These are phyloP conservation scores for Sycophila texana DNA, from an alignment of 2,888 invertebrate genomes.

Conservation along the genomic window DNA sequence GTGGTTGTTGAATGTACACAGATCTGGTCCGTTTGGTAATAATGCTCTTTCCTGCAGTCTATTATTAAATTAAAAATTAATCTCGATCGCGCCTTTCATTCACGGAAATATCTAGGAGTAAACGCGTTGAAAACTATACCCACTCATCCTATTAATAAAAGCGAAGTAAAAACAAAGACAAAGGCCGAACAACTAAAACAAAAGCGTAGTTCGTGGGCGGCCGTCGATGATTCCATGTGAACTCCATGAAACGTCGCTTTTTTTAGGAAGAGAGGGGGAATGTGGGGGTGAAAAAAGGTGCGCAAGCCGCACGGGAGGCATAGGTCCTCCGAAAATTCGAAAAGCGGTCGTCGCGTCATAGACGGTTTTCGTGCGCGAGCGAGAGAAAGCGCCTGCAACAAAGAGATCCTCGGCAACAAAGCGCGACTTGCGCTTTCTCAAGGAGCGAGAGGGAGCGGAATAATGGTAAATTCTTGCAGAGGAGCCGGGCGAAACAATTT, in stretches of 20 bases:
- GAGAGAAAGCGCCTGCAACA: neutral
- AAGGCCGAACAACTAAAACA: too few relatives aligned
- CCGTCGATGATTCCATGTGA: neutral
- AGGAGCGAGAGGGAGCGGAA: neutral
- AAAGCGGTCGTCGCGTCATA: neutral
- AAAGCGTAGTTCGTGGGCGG: neutral
- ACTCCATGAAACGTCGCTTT: slow-evolving; percentile 3
- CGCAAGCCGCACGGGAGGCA: neutral
- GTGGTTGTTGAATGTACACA: too few relatives aligned
- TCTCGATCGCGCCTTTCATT: neutral
- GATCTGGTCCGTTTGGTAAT: too few relatives aligned
- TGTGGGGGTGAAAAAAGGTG: neutral
- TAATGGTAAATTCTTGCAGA: slow-evolving; percentile 33
- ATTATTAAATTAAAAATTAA: neutral
- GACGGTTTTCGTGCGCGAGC: slow-evolving; percentile 12
- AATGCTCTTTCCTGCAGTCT: neutral
- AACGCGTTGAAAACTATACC: neutral
- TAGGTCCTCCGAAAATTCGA: neutral
- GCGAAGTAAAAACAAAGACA: neutral
- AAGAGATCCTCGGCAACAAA: slow-evolving; percentile 21
- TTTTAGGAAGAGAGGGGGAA: neutral
- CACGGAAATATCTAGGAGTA: too few relatives aligned
- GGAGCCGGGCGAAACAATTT: slow-evolving; percentile 26
- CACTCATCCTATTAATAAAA: slow-evolving; percentile 11
- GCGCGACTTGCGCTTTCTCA: neutral